phyloP scores from a whole-genome alignment of 2,888 invertebrate genomes.

The Carabus problematicus region DNA sequence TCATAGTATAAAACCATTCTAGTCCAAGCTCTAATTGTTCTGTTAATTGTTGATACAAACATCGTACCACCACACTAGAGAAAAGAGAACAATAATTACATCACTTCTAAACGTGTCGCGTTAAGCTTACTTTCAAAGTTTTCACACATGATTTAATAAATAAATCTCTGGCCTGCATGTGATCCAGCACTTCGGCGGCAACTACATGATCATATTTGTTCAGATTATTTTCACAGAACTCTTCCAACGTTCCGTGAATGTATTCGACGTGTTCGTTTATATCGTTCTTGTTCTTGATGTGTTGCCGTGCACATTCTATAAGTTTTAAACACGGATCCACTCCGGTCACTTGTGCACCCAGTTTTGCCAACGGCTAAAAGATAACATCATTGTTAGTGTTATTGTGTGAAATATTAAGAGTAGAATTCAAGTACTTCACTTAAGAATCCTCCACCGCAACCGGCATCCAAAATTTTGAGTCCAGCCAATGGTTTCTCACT shows the following conservation, averaged over 20 bases:
- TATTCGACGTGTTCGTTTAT: background rate
- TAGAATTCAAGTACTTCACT: conserved; percentile 48
- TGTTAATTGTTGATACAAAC: conserved; percentile 73
- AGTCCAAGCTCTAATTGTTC: conserved; percentile 70
- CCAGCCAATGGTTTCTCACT: conserved; percentile 68
- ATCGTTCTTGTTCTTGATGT: background rate
- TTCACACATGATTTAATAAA: no score
- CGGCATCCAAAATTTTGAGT: conserved; percentile 81
- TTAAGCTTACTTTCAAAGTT: no score
- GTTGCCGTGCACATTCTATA: background rate
- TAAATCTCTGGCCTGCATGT: no score
- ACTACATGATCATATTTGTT: no score
- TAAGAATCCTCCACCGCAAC: conserved; percentile 77
- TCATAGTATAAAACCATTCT: conserved; percentile 79
- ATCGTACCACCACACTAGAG: conserved; percentile 67
- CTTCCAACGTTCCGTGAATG: background rate
- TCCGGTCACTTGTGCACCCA: background rate
- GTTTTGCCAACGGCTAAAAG: conserved; percentile 44
- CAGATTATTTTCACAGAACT: no score
- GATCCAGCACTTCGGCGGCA: no score
- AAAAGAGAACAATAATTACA: no score
- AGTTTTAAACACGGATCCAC: background rate
- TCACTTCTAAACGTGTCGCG: no score
- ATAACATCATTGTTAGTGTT: no score
- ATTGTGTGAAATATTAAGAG: background rate